Percentiles rank a stretch among this genome's conserved stretches.
Conservation (phyloP, 2,113 vertebrate species). For the Leucopsar rothschildi region DNA sequence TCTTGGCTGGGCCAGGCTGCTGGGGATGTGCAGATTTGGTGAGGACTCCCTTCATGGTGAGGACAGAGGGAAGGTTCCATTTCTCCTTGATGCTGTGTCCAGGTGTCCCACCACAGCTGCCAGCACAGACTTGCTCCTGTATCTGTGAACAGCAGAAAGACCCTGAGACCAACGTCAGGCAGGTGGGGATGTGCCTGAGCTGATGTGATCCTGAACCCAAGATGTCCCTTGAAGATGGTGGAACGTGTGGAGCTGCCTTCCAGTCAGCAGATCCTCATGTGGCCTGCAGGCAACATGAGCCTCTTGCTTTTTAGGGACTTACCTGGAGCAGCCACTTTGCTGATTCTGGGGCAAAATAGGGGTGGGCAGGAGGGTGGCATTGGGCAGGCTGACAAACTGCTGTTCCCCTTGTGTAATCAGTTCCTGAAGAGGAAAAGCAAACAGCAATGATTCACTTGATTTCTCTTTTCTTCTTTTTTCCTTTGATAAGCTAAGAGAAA, state of each 20-base stretch:
- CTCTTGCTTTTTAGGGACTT: not conserved
- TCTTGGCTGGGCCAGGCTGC: not conserved
- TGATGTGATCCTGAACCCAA: fast-evolving
- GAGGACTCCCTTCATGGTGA: not conserved
- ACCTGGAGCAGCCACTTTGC: not conserved
- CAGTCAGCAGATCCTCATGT: not conserved
- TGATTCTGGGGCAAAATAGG: not conserved
- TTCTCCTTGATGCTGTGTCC: not conserved
- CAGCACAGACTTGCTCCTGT: not conserved
- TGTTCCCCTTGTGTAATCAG: not conserved
- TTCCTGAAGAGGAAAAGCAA: not conserved
- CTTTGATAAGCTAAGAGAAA: not conserved
- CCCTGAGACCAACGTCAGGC: not conserved
- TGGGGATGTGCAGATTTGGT: not conserved
- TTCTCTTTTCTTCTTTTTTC: not conserved
- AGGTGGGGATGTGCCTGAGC: not conserved
- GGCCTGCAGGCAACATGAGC: fast-evolving
- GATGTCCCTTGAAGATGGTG: not conserved
- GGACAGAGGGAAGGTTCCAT: not conserved
- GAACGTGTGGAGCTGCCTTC: not conserved
- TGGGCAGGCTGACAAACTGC: not conserved
- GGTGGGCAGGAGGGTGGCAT: not conserved
- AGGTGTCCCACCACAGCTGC: not conserved
- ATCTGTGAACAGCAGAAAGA: not conserved
- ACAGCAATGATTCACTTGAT: not conserved